Evolutionary conservation across 2,113 vertebrate species (phyloP).

Genomic region (Haemorhous mexicanus): DNA sequence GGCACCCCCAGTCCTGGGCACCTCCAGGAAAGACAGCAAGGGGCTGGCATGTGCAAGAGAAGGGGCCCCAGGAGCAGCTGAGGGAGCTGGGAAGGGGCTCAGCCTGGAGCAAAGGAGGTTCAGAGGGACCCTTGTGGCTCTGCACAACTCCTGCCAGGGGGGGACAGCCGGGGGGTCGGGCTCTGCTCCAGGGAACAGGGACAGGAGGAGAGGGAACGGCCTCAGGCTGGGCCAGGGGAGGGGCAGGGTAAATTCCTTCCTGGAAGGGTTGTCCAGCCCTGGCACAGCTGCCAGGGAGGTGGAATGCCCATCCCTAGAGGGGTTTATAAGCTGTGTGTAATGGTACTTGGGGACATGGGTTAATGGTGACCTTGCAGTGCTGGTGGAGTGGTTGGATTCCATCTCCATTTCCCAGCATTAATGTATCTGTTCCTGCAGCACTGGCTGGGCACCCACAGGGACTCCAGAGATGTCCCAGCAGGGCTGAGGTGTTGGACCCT

Average conservation of each 20-base stretch:
- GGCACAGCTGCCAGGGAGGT: neutral
- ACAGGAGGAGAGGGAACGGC: neutral
- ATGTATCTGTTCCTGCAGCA: neutral
- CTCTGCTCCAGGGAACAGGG: neutral
- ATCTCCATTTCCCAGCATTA: neutral
- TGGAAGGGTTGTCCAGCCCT: accelerated
- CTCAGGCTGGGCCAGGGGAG: neutral
- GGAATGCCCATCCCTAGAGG: neutral
- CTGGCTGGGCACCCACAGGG: neutral
- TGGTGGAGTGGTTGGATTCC: neutral
- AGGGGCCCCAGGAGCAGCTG: accelerated
- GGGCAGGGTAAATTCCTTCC: neutral
- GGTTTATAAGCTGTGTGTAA: neutral
- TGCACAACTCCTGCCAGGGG: neutral
- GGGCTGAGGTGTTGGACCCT: neutral
- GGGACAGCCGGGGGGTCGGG: neutral
- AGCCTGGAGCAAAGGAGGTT: neutral
- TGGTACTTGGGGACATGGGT: neutral
- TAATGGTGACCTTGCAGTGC: neutral
- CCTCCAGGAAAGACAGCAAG: neutral
- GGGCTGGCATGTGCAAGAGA: accelerated
- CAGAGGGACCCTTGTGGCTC: neutral
- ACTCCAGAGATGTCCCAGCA: neutral
- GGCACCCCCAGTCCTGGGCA: neutral
- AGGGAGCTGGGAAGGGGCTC: neutral